Conservation (phyloP, 2,113 vertebrate genomes). For the Oryctolagus cuniculus region DNA sequence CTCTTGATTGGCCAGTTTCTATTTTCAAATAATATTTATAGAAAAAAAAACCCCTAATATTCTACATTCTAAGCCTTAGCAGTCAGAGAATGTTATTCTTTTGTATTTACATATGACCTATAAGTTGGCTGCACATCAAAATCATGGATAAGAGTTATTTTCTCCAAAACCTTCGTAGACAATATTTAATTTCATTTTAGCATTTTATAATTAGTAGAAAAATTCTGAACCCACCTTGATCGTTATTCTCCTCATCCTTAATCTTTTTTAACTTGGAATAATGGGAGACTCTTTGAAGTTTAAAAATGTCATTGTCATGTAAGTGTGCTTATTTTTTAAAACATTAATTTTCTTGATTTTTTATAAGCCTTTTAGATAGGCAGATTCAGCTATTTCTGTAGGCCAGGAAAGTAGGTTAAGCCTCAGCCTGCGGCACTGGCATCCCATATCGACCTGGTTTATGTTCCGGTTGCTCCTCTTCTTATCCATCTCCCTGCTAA, state of each 20-base stretch:
- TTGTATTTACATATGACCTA: conserved; percentile 13
- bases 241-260: background rate
- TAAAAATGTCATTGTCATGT: background rate
- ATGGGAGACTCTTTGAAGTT: background rate
- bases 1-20: background rate
- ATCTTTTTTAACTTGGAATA: background rate
- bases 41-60: conserved; percentile 1
- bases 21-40: conserved; percentile 44
- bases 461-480: no score
- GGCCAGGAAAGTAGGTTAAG: background rate
- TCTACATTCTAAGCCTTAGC: background rate
- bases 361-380: background rate
- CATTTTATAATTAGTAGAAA: conserved; percentile 7
- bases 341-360: background rate
- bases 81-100: background rate
- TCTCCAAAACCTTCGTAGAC: background rate
- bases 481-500: no score
- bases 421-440: no score
- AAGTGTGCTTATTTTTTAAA: background rate
- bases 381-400: background rate
- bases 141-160: conserved; percentile 19
- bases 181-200: conserved; percentile 6
- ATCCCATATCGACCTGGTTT: no score
- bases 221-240: background rate
- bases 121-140: background rate